Evolutionary conservation across 2,113 vertebrate genomes (phyloP), one percentile per base, ranked within the genome.

Genomic region (Atlantisia rogersi): DNA sequence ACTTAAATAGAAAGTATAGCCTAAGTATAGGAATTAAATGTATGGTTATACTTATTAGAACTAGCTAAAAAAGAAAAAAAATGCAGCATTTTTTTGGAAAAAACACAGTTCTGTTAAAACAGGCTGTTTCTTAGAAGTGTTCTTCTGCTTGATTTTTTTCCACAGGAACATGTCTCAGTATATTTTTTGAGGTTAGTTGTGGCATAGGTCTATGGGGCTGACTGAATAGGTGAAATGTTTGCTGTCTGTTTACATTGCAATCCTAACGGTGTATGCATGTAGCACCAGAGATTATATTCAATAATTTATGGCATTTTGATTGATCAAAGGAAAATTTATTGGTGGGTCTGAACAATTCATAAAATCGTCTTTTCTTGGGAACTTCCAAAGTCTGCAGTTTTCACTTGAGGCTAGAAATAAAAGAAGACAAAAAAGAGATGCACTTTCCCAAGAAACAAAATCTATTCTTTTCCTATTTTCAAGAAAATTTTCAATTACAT

Each of bases 41-140:
- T 60, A 10, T 20, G 55, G 5, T 76, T 69, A 44, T 6, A 39
- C 2, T 70, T 89, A 71, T 2, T 48, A 24, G 15, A 78, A 67
- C 2, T 48, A 46, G 5, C 5, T 64, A 16, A 29, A 56, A 10
- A 35, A 74, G 18, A 37, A 39, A 78, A 31, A 12, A 7, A 11
- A 40, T 3, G 50, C 44, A 44, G 4, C 8, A 48, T 59, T 82
- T 28, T n/a, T 8, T 5, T 8, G 4, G 15, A 42, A 35, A 29
- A 32, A 55, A 12, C 4, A 26, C 3, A 8, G 5, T 15, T 74
- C 12, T 76, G 11, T 63, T 86, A 44, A 68, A 86, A 70, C 5
- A 50, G 10, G 5, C 6, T 76, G 2, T 2, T 65, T 64, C 65
- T 69, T 44, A 62, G 3, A 1, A 73, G 1, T 19, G 15, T 1